phyloP scores from a whole-genome alignment of 2,888 invertebrate species.

The Volucella inflata region DNA sequence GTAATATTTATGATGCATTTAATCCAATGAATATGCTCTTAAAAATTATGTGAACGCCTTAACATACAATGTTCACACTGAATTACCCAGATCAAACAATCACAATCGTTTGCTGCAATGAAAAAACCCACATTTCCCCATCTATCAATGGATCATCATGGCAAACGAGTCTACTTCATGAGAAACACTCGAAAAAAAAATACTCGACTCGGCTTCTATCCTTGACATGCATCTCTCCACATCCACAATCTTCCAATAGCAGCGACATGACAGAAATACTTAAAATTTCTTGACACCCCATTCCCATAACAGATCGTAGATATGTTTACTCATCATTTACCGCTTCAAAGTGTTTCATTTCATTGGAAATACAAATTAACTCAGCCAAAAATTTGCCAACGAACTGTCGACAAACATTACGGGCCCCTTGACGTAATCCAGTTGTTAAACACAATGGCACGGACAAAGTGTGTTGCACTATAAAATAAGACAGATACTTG shows the following conservation, averaged over 20 bases:
- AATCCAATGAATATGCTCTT: too few relatives aligned
- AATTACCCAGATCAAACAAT: too few relatives aligned
- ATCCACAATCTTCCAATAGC: neutral
- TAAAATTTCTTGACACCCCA: conserved; percentile 25
- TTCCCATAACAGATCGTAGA: conserved; percentile 4
- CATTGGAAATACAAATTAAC: neutral
- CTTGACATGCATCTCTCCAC: conserved; percentile 34
- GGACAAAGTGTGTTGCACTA: neutral
- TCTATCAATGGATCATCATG: neutral
- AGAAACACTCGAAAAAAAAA: too few relatives aligned
- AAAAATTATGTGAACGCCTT: too few relatives aligned
- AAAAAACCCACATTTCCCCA: too few relatives aligned
- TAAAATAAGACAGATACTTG: neutral
- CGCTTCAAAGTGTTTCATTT: neutral
- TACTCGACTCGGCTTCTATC: conserved; percentile 22
- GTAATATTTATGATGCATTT: too few relatives aligned
- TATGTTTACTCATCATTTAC: conserved; percentile 24
- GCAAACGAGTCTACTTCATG: neutral
- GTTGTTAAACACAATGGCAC: conserved; percentile 34
- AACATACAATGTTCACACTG: too few relatives aligned
- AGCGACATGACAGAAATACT: neutral
- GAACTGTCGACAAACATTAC: conserved; percentile 4
- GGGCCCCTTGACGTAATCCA: conserved; percentile 25
- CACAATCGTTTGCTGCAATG: too few relatives aligned
- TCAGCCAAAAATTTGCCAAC: conserved; percentile 20